Evolutionary conservation across 2,888 invertebrate species (phyloP).

Genomic region (Drosophila incognita): DNA sequence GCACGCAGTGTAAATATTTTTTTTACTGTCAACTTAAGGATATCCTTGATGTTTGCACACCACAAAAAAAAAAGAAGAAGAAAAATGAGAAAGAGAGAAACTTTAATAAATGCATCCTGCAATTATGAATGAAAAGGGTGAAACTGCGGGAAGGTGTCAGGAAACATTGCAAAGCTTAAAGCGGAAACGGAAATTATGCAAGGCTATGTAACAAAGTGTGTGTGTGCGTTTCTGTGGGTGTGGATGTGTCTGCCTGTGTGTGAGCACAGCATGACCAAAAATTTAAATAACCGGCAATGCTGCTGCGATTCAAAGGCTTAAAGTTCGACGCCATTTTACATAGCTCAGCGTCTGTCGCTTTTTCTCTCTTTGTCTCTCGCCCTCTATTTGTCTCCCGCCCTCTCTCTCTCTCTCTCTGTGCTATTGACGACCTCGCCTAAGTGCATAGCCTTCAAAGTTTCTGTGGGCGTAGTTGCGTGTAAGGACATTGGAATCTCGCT

Average conservation of each 20-base stretch:
- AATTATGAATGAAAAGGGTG: constrained; percentile 70
- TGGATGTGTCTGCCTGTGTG: constrained; percentile 13
- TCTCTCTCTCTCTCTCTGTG: neutral
- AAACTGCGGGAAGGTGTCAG: constrained; percentile 49
- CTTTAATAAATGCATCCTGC: constrained; percentile 74
- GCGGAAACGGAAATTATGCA: constrained; percentile 54
- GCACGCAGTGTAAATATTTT: constrained; percentile 64
- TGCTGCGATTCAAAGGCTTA: constrained; percentile 46
- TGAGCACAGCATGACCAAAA: constrained; percentile 30
- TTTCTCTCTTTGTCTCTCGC: constrained; percentile 1
- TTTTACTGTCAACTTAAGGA: constrained; percentile 77
- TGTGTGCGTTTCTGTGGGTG: constrained; percentile 8
- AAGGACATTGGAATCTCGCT: constrained; percentile 70
- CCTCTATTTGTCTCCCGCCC: constrained; percentile 3
- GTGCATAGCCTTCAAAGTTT: constrained; percentile 73
- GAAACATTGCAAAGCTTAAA: constrained; percentile 48
- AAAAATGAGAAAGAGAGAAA: constrained; percentile 10
- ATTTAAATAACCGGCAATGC: constrained; percentile 44
- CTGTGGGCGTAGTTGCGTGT: constrained; percentile 41
- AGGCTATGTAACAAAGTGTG: constrained; percentile 15
- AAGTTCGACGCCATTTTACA: constrained; percentile 54
- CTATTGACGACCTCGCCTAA: constrained; percentile 73
- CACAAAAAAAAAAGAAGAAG: constrained; percentile 6
- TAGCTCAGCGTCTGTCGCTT: constrained; percentile 18
- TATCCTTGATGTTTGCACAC: constrained; percentile 74